Conservation (phyloP, 2,113 vertebrate species). For the Carassius auratus region DNA sequence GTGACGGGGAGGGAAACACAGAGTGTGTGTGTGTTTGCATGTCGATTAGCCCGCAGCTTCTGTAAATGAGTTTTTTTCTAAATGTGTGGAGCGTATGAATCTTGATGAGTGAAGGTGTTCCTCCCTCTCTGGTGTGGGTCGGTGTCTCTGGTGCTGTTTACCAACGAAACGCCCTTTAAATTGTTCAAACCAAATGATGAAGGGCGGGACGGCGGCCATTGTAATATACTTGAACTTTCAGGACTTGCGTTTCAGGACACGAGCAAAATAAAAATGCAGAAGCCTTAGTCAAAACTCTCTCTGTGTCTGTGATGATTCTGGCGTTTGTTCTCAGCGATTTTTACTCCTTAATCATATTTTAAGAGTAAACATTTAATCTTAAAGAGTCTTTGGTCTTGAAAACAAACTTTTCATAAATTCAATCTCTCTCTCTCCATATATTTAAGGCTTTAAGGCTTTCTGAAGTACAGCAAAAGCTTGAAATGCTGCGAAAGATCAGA, state of each 20-base stretch:
- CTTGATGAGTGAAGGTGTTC: conserved; percentile 31
- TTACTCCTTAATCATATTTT: too few species aligned
- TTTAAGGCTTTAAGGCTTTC: too few species aligned
- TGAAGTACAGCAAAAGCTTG: too few species aligned
- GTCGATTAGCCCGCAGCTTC: background rate
- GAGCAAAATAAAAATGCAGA: conserved; percentile 53
- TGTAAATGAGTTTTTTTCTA: conserved; percentile 7
- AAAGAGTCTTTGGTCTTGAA: too few species aligned
- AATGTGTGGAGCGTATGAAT: background rate
- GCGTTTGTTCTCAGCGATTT: too few species aligned
- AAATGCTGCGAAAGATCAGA: too few species aligned
- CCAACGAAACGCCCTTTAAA: conserved; percentile 67
- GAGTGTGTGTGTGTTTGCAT: conserved; percentile 18
- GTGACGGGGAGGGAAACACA: conserved; percentile 64
- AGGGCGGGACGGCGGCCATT: conserved; percentile 54
- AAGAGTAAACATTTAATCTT: too few species aligned
- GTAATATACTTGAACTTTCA: conserved; percentile 72
- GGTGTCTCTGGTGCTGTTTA: conserved; percentile 74
- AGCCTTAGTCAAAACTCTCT: conserved; percentile 31
- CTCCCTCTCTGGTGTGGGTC: conserved; percentile 76
- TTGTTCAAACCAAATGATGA: conserved; percentile 60
- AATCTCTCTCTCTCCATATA: too few species aligned
- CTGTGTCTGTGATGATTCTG: background rate
- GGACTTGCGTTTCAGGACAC: conserved; percentile 56
- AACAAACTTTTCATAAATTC: too few species aligned